Evolutionary conservation across 2,797 vertebrate species (phyloP), one percentile per base, ranked within the genome.

Genomic region (Philypnodon macrostomus): DNA sequence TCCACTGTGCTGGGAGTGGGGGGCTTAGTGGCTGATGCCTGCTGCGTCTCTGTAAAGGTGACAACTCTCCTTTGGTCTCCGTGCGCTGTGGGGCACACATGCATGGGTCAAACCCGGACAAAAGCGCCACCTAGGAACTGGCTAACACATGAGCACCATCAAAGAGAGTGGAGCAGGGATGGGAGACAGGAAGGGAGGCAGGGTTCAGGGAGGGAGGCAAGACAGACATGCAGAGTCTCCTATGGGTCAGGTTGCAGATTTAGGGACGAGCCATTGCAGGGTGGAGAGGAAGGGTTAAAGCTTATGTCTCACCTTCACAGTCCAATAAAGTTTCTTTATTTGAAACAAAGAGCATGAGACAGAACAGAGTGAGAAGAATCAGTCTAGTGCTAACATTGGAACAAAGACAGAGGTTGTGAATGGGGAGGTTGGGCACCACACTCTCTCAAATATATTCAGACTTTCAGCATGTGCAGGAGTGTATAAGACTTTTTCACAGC

Each of bases 61-160:
- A 98, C 97, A 0, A 92, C 96, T 58, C 95, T 91, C 86, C 98
- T 99, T 80, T 98, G 96, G 81, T 98, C 95, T 0, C 4, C 90
- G 39, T 90, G 85, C 2, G 63, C 88, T 90, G 81, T 32, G 53
- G 80, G 79, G 27, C 33, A 73, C 48, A 80, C 33, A 72, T 0
- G 26, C 67, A 42, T 1, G 29, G 40, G 37, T 74, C 55, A 80
- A 55, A 58, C 1, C 8, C 14, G 42, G 19, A 46, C 0, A 1
- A 13, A 14, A 9, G 35, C 1, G 0, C 2, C 30, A 21, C 18
- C 31, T 8, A 14, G n/a, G 0, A 1, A 12, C 24, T 45, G 1
- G 39, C 47, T 36, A 58, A 73, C 53, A 75, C 67, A 58, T 45
- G 7, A 63, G 51, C 69, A 72, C 40, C 48, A 63, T 38, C 42